Conservation (phyloP, 2,113 vertebrate species). For the Asarcornis scutulata region DNA sequence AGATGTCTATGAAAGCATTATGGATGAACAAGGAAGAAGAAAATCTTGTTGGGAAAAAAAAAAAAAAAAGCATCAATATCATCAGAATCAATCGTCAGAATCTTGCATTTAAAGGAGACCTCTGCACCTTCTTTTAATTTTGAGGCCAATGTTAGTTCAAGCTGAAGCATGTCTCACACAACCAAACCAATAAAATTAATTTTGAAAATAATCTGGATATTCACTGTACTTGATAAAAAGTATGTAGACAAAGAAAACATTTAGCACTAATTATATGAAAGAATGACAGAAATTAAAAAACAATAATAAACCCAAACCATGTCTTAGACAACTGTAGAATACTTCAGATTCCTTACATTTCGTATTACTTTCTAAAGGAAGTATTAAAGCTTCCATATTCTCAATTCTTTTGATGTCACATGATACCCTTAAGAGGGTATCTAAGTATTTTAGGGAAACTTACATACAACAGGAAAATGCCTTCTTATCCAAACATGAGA, state of each 20-base stretch:
- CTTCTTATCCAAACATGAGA: neutral
- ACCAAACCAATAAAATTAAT: neutral
- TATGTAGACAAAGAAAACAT: neutral
- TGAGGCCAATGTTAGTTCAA: neutral
- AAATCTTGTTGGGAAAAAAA: too few species aligned
- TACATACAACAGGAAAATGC: neutral
- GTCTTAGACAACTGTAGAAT: neutral
- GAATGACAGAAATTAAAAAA: neutral
- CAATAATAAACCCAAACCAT: neutral
- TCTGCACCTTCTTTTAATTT: neutral
- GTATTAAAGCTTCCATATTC: neutral
- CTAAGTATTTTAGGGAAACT: neutral
- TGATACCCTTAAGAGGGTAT: neutral
- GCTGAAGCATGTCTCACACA: neutral
- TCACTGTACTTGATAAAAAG: neutral
- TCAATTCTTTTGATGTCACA: neutral
- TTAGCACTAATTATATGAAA: neutral
- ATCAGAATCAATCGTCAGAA: neutral
- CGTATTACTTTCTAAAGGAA: neutral
- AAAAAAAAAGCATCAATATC: neutral
- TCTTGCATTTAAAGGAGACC: neutral
- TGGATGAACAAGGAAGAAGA: neutral
- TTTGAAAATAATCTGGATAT: neutral
- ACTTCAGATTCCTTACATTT: neutral
- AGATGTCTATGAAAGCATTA: neutral